Conservation (phyloP, 2,113 vertebrate species). For the Orthonyx spaldingii region DNA sequence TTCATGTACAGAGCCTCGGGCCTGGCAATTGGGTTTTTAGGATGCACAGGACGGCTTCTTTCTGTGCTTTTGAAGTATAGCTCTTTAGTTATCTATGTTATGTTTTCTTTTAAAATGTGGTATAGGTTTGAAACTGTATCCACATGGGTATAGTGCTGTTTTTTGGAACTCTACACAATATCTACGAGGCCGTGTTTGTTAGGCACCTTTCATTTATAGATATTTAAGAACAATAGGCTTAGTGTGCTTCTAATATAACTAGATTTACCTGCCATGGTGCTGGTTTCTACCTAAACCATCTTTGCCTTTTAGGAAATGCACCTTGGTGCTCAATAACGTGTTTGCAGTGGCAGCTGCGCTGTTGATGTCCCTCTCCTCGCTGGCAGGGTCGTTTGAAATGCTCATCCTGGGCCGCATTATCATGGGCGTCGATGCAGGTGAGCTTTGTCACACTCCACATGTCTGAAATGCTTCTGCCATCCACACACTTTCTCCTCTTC, state of each 20-base stretch:
- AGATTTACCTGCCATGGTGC: not conserved
- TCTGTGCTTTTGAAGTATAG: not conserved
- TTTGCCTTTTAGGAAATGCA: constrained; percentile 78
- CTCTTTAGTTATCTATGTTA: not conserved
- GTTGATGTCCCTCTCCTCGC: constrained; percentile 80
- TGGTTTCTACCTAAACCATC: not conserved
- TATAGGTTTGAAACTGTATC: not conserved
- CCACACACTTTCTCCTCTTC: not conserved
- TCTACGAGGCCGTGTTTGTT: not conserved
- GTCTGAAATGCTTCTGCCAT: not conserved
- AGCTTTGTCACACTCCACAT: not conserved
- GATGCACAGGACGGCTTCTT: not conserved
- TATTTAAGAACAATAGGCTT: not conserved
- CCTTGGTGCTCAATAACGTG: constrained; percentile 83
- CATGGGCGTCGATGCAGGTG: constrained; percentile 90
- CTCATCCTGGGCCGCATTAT: constrained; percentile 86
- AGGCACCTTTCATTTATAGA: not conserved
- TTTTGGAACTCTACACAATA: not conserved
- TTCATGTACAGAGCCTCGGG: not conserved
- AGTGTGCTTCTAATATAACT: not conserved
- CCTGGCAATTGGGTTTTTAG: not conserved
- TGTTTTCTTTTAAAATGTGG: not conserved
- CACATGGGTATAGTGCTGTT: not conserved
- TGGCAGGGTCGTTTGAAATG: constrained; percentile 85
- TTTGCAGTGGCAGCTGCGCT: constrained; percentile 82